These are phyloP conservation scores for Latrodectus geometricus DNA, from an alignment of 1,140 invertebrate species.

Conservation along the genomic window DNA sequence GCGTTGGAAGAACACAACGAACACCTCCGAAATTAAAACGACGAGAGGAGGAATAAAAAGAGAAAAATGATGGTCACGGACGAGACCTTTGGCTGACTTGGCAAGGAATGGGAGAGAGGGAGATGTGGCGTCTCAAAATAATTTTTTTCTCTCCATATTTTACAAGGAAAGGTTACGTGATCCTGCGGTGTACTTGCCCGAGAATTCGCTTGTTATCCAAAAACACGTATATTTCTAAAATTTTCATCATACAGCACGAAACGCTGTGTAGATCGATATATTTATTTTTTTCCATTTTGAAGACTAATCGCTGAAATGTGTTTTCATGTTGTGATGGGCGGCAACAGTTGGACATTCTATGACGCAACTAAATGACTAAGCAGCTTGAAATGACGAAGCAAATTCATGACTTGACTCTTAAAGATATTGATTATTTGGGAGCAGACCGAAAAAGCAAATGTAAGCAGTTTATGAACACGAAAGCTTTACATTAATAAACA, in stretches of 20 bases:
- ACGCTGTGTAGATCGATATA: not conserved
- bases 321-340: not conserved
- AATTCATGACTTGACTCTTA: too few relatives aligned
- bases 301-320: not conserved
- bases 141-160: not conserved
- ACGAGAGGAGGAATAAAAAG: not conserved
- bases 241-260: not conserved
- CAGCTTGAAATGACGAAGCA: too few relatives aligned
- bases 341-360: too few relatives aligned
- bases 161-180: conserved; percentile 28
- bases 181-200: conserved; percentile 38
- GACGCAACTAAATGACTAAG: too few relatives aligned
- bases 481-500: too few relatives aligned
- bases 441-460: too few relatives aligned
- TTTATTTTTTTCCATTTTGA: not conserved
- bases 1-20: not conserved
- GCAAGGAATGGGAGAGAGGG: not conserved
- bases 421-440: too few relatives aligned
- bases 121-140: not conserved
- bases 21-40: conserved; percentile 16
- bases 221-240: conserved; percentile 11
- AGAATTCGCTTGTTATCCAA: conserved; percentile 13
- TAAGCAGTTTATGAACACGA: too few relatives aligned
- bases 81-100: conserved; percentile 12
- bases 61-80: conserved; percentile 45